These are phyloP conservation scores for Antheraea mylitta DNA, from an alignment of 1,140 invertebrate species.

Conservation along the genomic window DNA sequence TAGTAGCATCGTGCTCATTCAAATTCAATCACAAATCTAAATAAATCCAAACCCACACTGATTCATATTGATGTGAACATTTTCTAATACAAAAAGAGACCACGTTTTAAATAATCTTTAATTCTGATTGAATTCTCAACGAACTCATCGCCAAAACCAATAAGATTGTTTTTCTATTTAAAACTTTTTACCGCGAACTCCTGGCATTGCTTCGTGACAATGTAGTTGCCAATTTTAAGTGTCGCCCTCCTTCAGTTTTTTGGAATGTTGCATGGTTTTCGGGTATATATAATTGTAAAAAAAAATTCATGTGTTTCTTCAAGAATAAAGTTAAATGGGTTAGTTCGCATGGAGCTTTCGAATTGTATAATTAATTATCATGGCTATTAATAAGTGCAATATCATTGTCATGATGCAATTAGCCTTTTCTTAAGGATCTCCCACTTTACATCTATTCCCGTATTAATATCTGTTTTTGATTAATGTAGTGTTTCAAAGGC, in stretches of 20 bases:
- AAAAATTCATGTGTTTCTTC: conserved; percentile 6
- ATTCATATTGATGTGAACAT: too few species aligned
- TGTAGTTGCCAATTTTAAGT: conserved; percentile 72
- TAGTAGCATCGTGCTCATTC: too few species aligned
- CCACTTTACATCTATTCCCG: conserved; percentile 31
- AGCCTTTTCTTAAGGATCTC: conserved; percentile 46
- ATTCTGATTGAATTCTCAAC: not conserved
- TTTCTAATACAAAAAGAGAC: too few species aligned
- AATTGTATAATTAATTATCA: conserved; percentile 49
- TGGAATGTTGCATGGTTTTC: conserved; percentile 76
- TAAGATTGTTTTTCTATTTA: conserved; percentile 25
- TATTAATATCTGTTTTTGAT: conserved; percentile 11
- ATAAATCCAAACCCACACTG: too few species aligned
- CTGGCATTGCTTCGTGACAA: conserved; percentile 77
- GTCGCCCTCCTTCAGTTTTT: conserved; percentile 48
- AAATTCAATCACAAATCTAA: too few species aligned
- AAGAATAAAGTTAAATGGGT: conserved; percentile 26
- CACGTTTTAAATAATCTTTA: too few species aligned
- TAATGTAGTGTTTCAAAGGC: not conserved
- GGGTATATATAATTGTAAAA: conserved; percentile 16
- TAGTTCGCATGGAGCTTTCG: conserved; percentile 70
- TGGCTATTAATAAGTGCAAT: conserved; percentile 70
- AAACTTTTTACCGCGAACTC: conserved; percentile 7
- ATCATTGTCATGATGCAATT: conserved; percentile 77
- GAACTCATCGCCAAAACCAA: conserved; percentile 52